Evolutionary conservation across 92 coral and sea anemone genomes (phyloP), one percentile per base, ranked within the genome.

Genomic region (Pocillopora grandis): DNA sequence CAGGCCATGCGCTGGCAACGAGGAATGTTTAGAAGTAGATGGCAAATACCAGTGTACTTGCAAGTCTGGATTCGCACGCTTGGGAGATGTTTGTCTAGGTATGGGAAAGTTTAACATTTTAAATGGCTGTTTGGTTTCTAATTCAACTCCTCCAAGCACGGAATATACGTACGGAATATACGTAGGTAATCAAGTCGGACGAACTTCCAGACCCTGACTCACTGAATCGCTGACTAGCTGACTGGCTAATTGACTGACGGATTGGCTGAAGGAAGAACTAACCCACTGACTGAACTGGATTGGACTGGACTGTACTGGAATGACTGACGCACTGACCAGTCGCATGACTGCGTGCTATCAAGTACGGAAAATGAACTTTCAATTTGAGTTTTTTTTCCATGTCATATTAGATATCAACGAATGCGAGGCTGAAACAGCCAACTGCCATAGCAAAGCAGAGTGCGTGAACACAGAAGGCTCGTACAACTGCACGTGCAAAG

Each of bases 21-120:
- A 81, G 14, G 80, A 80, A 48, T 88, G 91, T 60, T 66, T 80
- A 60, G 63, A 77, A 36, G 78, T 79, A 42, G 78, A 72, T 36
- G 88, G 89, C 49, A 48, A 66, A 16, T 78, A 76, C 36, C 84
- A 33, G 88, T 85, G 88, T 42, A 77, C 80, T 15, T 87, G 90
- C 55, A 87, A 37, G 70, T 20, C 65, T 66, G 90, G 90, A 49
- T 82, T 83, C 69, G 76, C 81, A 10, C 76, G 83, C n/a, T 62
- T 67, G 33, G 90, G 78, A 11, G 73, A 69, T 19, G 31, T 60
- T 42, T 87, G 90, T 65, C 71, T 49, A 75, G 90, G 90, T 87
- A 80, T n/a, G 52, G 8, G 52, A 42, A 42, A 42, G 52, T 42
- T 42, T 42, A 42, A 42, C 52, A 42, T 42, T 42, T 68, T 31